Base-by-base conservation (phyloP, 2,113 vertebrate genomes). In the Tamias sibiricus region DNA sequence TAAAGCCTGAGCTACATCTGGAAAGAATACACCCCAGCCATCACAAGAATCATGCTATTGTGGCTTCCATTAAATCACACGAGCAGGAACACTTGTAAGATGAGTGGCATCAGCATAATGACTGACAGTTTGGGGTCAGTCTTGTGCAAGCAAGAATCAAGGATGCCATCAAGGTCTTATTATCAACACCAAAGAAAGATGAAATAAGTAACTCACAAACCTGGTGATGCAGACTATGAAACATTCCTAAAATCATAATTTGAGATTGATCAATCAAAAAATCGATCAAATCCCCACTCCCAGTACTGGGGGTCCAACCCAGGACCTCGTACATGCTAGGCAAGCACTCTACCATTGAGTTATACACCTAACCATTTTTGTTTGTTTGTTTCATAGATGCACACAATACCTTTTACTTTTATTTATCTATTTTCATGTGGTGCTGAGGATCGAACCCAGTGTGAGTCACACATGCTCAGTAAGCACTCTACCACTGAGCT, bases 151-250 rank as follows among this genome's bases (percentile, higher is more conserved):
- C 98, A 81, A 98, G 87, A n/a, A 98, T 99, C 16, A 91, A 85
- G 0, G 95, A 71, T 0, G 86, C 97, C 0, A 57, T 99, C 90
- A 80, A 68, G 97, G 97, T 4, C 98, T 98, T 32, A 86, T 98
- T 86, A 84, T 95, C 4, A 76, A 86, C 74, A 24, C 98, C 4
- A 93, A 99, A 1, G 96, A 98, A n/a, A 98, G 99, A 17, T 97
- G 98, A 93, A 97, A 97, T 49, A 99, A 99, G 99, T 99, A 91
- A 79, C 14, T 94, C 71, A 59, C 30, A 87, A 49, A 72, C 14
- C 24, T 72, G 9, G 14, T 14, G 17, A 32, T 42, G 1, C 20
- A 66, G 54, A 54, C 64, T 47, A 54, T 22, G 13, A 76, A 47
- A 77, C 16, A 69, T 26, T 49, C 5, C 52, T 80, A n/a, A 74